Percentiles rank a stretch among this genome's conserved stretches.
These are phyloP conservation scores for Camponotus vicinus DNA, from an alignment of 1,140 invertebrate species.

Conservation along the genomic window DNA sequence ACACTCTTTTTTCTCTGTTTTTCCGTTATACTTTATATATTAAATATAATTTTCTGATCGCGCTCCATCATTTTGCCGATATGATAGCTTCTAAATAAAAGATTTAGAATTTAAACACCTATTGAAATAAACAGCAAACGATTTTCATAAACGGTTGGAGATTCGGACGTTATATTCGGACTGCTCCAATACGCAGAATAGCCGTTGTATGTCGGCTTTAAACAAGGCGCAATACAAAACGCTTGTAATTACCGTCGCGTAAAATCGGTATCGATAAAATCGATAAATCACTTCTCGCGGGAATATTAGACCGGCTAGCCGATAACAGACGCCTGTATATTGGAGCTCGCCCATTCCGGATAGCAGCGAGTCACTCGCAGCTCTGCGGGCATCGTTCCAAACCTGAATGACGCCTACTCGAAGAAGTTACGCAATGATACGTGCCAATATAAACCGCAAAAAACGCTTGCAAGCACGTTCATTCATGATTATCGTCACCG, in stretches of 20 bases:
- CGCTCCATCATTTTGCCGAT: background rate
- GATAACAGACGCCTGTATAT: constrained; percentile 59
- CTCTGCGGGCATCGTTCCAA: constrained; percentile 73
- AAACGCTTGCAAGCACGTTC: constrained; percentile 45
- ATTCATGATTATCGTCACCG: constrained; percentile 62
- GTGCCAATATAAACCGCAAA: constrained; percentile 61
- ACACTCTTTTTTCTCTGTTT: background rate
- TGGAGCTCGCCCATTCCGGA: constrained; percentile 38
- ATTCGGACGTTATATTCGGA: background rate
- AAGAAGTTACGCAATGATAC: constrained; percentile 66
- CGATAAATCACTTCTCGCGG: constrained; percentile 62
- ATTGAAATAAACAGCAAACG: background rate
- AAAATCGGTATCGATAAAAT: constrained; percentile 56
- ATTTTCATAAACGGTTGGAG: constrained; percentile 22
- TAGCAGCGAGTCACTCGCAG: constrained; percentile 41
- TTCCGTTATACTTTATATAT: background rate
- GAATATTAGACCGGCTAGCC: constrained; percentile 62
- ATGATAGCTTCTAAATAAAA: background rate
- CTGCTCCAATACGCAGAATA: constrained; percentile 23
- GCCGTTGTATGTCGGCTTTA: constrained; percentile 7
- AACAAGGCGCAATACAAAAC: constrained; percentile 3
- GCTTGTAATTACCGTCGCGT: constrained; percentile 41
- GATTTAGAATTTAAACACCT: background rate
- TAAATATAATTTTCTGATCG: background rate
- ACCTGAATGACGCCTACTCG: constrained; percentile 70